Percentiles rank a stretch among this genome's conserved stretches.
phyloP scores from a whole-genome alignment of 1,140 invertebrate species.

The Lepidurus arcticus region DNA sequence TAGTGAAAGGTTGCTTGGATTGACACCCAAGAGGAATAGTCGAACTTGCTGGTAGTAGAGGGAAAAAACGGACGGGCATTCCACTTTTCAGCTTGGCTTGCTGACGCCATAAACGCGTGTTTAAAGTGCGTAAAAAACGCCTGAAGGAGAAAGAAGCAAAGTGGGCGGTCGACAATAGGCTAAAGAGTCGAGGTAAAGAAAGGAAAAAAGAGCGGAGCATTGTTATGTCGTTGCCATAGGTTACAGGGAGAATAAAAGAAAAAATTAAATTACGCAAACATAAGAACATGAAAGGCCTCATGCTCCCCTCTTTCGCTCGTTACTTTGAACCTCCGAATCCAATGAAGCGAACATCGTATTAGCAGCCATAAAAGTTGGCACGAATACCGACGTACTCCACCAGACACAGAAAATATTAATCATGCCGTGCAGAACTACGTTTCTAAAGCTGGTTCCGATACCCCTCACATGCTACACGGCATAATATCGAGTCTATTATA shows the following conservation, averaged over 20 bases:
- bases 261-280: background rate
- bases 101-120: conserved; percentile 11
- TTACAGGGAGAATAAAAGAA: background rate
- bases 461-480: background rate
- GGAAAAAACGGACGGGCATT: background rate
- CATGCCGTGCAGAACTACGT: too few relatives aligned
- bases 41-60: background rate
- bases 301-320: background rate
- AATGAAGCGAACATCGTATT: too few relatives aligned
- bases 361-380: too few relatives aligned
- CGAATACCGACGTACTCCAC: too few relatives aligned
- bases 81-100: conserved; percentile 13
- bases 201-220: background rate
- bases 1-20: background rate
- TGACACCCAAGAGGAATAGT: background rate
- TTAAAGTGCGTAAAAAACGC: background rate
- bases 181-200: background rate
- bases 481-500: background rate
- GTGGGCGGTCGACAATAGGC: background rate
- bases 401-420: too few relatives aligned
- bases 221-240: background rate
- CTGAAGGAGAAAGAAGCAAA: background rate
- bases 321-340: background rate
- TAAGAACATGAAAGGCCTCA: background rate
- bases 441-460: background rate